Evolutionary conservation across 2,888 invertebrate species (phyloP).

Genomic region (Drosophila prostipennis): DNA sequence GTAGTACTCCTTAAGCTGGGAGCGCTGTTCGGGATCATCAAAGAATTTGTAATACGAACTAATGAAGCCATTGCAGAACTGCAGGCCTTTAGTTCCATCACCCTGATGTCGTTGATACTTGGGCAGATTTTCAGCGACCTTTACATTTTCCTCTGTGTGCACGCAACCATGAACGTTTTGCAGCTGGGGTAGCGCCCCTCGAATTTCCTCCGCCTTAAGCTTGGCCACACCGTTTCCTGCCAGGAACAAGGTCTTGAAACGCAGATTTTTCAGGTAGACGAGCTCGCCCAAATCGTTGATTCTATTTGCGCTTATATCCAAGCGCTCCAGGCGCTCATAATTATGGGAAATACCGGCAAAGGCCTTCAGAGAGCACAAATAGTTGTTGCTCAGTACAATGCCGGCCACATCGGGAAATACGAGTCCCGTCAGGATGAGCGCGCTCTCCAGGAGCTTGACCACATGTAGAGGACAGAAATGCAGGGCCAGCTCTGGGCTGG

Average conservation of each 20-base stretch:
- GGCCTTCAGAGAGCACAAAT: constrained; percentile 34
- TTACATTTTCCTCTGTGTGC: not conserved
- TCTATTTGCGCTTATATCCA: constrained; percentile 47
- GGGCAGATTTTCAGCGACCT: not conserved
- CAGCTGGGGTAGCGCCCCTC: constrained; percentile 27
- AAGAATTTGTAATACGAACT: constrained; percentile 19
- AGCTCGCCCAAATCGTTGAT: constrained; percentile 37
- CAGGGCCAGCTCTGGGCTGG: not conserved
- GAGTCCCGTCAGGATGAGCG: constrained; percentile 2
- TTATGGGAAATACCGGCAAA: constrained; percentile 3
- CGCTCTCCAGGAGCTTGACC: constrained; percentile 12
- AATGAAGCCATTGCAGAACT: constrained; percentile 18
- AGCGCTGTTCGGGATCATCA: constrained; percentile 18
- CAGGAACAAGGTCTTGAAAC: constrained; percentile 12
- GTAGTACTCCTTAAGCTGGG: constrained; percentile 23
- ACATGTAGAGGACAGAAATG: constrained; percentile 42
- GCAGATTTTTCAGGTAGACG: constrained; percentile 8
- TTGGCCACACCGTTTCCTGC: constrained; percentile 40
- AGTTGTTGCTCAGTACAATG: constrained; percentile 43
- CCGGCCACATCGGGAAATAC: constrained; percentile 6
- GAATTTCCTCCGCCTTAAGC: not conserved
- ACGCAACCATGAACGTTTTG: not conserved
- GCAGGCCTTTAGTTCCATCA: not conserved
- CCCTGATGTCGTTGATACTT: not conserved
- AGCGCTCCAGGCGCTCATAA: constrained; percentile 16